Evolutionary conservation across 2,888 invertebrate genomes (phyloP), one percentile per base, ranked within the genome.

Genomic region (Caradrina clavipalpis): DNA sequence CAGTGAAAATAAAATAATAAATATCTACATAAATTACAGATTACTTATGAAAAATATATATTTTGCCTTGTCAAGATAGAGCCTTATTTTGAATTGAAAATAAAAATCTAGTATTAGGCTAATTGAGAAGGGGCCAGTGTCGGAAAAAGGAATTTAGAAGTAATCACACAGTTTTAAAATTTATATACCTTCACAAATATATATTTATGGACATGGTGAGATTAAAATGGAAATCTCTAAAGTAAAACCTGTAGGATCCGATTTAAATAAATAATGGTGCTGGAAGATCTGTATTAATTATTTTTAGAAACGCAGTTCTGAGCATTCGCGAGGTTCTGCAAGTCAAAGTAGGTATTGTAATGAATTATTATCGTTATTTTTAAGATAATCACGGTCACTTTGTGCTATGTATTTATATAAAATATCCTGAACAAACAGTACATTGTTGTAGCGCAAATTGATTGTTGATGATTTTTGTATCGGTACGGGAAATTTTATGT

Each of bases 271-370:
- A 88, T 63, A 77, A 77, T 94, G 95, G 95, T 95, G 95, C 95
- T 95, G 93, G 92, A 92, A 94, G 95, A 95, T 95, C 95, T 95
- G 94, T 92, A 86, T 89, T 87, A 85, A 86, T 89, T 91, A 89
- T 88, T 89, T 87, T 91, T 88, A 88, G 88, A 81, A 80, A 78
- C 75, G 71, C 79, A 80, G 82, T 84, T 85, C 84, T 84, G 87
- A 87, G 87, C 83, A 62, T 81, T 76, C 57, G 86, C 86, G 85
- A 84, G 87, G 88, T 88, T 82, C 82, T 60, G 85, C 87, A 88
- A 88, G 88, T 91, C 90, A 89, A 76, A 83, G 83, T 92, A 89
- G 87, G 77, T 88, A 89, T 88, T 85, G 84, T 87, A 85, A 86
- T 81, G 70, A 72, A 69, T 77, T 85, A 85, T 84, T 85, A 86